These are phyloP conservation scores for Drosophila parvula DNA, from an alignment of 1,140 invertebrate species.

Conservation along the genomic window DNA sequence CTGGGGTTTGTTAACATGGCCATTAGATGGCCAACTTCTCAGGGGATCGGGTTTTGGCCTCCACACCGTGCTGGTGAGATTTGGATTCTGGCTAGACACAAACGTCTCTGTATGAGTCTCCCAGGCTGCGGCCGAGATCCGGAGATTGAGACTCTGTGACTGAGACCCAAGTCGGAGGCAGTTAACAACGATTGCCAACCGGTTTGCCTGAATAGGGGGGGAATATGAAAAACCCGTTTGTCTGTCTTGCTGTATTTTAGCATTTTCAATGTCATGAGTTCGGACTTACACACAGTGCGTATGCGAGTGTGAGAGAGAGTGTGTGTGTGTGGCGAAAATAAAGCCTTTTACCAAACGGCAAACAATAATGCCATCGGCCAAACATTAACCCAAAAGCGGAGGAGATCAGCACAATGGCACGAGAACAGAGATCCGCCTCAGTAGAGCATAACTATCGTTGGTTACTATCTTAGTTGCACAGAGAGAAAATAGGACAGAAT, in stretches of 20 bases:
- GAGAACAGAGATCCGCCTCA: constrained; percentile 30
- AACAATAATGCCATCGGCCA: constrained; percentile 26
- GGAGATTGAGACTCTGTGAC: constrained; percentile 6
- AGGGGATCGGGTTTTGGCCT: constrained; percentile 43
- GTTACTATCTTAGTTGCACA: constrained; percentile 2
- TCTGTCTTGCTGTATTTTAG: constrained; percentile 57
- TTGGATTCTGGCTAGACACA: constrained; percentile 35
- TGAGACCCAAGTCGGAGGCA: constrained; percentile 14
- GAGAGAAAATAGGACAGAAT: not conserved
- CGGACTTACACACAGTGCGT: constrained; percentile 29
- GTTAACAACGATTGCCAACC: constrained; percentile 53
- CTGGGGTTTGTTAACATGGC: constrained; percentile 61
- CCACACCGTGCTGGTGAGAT: not conserved
- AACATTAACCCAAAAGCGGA: constrained; percentile 19
- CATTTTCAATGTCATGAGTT: constrained; percentile 77
- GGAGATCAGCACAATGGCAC: constrained; percentile 12
- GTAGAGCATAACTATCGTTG: constrained; percentile 43
- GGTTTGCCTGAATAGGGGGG: constrained; percentile 45
- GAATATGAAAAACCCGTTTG: constrained; percentile 62
- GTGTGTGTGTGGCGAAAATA: constrained; percentile 21
- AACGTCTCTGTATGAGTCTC: constrained; percentile 33
- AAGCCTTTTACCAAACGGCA: constrained; percentile 41
- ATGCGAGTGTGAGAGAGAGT: too few relatives aligned
- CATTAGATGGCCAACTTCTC: constrained; percentile 50
- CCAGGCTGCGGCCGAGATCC: constrained; percentile 37